phyloP scores from a whole-genome alignment of 2,797 vertebrate genomes.

The Chaetophractus vellerosus region DNA sequence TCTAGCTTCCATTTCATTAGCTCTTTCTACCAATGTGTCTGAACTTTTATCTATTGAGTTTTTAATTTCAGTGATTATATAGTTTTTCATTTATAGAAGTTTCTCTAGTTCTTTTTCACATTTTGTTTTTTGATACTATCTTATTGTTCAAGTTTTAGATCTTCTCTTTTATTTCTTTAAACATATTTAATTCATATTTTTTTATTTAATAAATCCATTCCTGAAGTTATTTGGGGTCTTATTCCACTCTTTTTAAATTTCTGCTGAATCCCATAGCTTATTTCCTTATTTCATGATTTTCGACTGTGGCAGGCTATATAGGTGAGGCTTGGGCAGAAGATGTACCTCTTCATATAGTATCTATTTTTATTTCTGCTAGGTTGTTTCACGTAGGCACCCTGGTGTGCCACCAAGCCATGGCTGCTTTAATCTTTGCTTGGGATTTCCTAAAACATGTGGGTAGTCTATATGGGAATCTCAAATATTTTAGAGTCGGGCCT shows the following conservation, averaged over 20 bases:
- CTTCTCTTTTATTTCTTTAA: no score
- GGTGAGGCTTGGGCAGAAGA: background rate
- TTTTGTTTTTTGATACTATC: no score
- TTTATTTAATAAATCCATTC: background rate
- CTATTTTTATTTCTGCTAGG: background rate
- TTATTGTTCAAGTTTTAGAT: no score
- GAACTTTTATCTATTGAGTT: no score
- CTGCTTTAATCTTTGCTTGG: background rate
- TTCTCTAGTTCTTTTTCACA: no score
- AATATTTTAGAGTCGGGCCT: background rate
- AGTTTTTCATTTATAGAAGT: no score
- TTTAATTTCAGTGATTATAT: no score
- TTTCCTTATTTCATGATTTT: slow-evolving; percentile 28
- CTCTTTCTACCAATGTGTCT: no score
- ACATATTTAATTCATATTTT: background rate
- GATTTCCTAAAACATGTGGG: slow-evolving; percentile 36
- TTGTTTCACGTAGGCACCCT: background rate
- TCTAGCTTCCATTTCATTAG: no score
- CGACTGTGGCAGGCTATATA: background rate
- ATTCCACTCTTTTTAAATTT: background rate
- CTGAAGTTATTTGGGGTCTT: slow-evolving; percentile 22
- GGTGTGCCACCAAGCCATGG: background rate
- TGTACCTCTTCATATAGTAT: background rate
- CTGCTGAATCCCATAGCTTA: slow-evolving; percentile 17
- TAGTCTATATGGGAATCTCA: background rate